Base-by-base conservation (phyloP, 2,113 vertebrate species). In the Brienomyrus brachyistius region DNA sequence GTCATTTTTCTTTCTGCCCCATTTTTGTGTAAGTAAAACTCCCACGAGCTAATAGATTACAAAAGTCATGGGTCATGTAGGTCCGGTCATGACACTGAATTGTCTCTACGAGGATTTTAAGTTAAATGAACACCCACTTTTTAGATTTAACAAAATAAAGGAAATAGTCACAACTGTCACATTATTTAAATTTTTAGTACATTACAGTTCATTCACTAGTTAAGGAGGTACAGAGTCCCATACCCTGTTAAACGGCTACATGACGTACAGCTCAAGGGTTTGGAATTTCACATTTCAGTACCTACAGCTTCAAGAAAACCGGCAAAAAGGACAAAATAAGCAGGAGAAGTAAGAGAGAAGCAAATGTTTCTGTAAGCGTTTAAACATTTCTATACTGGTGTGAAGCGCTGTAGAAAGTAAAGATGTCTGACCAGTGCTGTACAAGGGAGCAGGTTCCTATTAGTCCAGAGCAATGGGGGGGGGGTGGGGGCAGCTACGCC, bases 211-310 rank as follows among this genome's bases (percentile, higher is more conserved):
- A 93, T 92, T 96, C 96, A 96, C 97, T 97, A 97, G 95, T 94
- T 96, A 91, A 97, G 86, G 95, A 96, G 94, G 96, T 96, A 95
- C 88, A 94, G 90, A 94, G 95, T 87, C 95, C 93, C 94, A 96
- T 94, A 95, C 96, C 95, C 94, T 95, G 62, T 70, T 27, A 89
- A 88, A 96, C 93, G 95, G 95, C 95, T 97, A 96, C 95, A 95
- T 96, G 89, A 96, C 94, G 96, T 89, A 91, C 91, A 91, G 91
- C 89, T 92, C 86, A 89, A 66, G 83, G 85, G 85, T 70, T 86
- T 31, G 50, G 90, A 90, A 87, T 88, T 31, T 17, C 90, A 91
- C 86, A 89, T 89, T 80, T 90, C 89, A 90, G 91, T 87, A 92
- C 89, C 90, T 91, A 91, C 90, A 90, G 88, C 77, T 86, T 90